Evolutionary conservation across 2,113 vertebrate genomes (phyloP).

Genomic region (Gambusia affinis): DNA sequence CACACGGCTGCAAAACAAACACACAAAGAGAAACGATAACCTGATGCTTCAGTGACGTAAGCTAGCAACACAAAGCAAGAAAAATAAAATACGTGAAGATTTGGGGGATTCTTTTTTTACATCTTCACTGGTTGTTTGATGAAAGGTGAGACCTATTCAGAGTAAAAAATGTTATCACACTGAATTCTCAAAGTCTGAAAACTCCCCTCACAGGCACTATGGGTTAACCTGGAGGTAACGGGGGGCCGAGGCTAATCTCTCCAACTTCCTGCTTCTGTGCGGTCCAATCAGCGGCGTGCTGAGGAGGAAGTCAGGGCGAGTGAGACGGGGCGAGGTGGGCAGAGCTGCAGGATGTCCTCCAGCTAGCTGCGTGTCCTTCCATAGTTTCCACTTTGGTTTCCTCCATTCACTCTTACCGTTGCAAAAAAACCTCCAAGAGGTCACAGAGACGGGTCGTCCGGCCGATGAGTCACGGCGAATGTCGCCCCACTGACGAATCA

Average conservation of each 20-base stretch:
- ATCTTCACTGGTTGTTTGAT: background rate
- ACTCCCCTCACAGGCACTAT: background rate
- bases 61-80: background rate
- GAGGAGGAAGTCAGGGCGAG: constrained; percentile 64
- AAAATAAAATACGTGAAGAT: background rate
- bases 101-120: background rate
- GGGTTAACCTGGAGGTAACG: constrained; percentile 40
- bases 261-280: constrained; percentile 57
- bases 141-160: background rate
- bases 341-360: constrained; percentile 73
- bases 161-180: no score
- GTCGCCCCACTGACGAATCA: constrained; percentile 9
- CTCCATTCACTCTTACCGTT: constrained; percentile 49
- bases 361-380: constrained; percentile 61
- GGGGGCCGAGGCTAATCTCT: constrained; percentile 25
- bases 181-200: background rate
- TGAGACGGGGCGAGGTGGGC: constrained; percentile 38
- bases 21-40: constrained; percentile 1
- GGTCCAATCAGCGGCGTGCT: constrained; percentile 66
- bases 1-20: constrained; percentile 74
- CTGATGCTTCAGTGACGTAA: background rate
- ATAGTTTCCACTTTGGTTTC: constrained; percentile 65
- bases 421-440: constrained; percentile 39
- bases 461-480: constrained; percentile 58
- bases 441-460: constrained; percentile 47